These are phyloP conservation scores for Crotalus viridis DNA, from an alignment of 2,113 vertebrate species.

Conservation along the genomic window DNA sequence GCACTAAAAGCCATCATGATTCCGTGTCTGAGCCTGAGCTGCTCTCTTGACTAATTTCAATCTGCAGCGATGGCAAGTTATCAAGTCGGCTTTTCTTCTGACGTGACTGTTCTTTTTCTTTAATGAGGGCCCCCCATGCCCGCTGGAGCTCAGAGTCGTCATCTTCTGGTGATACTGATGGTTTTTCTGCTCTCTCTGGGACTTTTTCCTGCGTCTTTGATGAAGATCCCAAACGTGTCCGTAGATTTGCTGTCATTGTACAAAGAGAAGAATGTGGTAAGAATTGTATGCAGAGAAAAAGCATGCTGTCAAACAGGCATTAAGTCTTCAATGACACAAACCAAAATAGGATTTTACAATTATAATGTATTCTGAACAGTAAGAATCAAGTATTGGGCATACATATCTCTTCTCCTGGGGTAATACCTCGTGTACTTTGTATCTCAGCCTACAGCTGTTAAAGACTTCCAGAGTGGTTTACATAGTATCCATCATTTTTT, in stretches of 20 bases:
- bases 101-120: slow-evolving; percentile 89
- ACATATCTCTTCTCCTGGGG: neutral
- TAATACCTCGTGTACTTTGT: neutral
- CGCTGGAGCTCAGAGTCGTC: slow-evolving; percentile 91
- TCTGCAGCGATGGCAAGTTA: slow-evolving; percentile 93
- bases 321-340: neutral
- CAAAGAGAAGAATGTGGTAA: neutral
- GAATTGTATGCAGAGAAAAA: neutral
- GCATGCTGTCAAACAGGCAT: neutral
- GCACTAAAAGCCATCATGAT: slow-evolving; percentile 75
- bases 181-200: slow-evolving; percentile 66
- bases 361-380: neutral
- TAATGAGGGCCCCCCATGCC: slow-evolving; percentile 95
- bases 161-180: slow-evolving; percentile 72
- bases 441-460: neutral
- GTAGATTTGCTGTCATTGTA: slow-evolving; percentile 78
- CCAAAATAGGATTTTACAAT: neutral
- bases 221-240: slow-evolving; percentile 89
- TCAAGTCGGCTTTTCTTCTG: slow-evolving; percentile 95
- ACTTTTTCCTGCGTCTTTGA: slow-evolving; percentile 75
- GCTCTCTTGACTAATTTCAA: slow-evolving; percentile 97
- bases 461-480: neutral
- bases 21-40: slow-evolving; percentile 91
- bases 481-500: neutral
- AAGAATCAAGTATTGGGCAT: neutral